Percentiles rank a stretch among this genome's conserved stretches.
Conservation (phyloP, 2,888 invertebrate species). For the Melangyna quadrimaculata region DNA sequence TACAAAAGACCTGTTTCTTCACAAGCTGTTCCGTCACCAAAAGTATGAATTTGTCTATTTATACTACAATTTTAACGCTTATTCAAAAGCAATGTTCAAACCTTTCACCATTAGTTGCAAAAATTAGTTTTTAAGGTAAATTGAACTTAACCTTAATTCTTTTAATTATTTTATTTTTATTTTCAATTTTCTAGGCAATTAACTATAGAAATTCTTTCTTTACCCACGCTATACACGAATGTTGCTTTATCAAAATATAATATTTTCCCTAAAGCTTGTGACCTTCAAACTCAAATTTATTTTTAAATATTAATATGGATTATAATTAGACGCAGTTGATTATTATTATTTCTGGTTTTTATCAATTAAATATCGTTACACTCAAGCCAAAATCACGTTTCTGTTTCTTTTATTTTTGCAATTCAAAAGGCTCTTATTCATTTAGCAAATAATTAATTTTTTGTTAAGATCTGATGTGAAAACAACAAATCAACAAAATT, state of each 20-base stretch:
- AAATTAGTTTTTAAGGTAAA: too few species aligned
- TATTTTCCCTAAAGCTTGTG: neutral
- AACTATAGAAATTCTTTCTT: neutral
- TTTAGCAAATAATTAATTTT: conserved; percentile 10
- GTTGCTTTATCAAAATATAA: neutral
- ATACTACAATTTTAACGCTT: too few species aligned
- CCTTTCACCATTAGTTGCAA: too few species aligned
- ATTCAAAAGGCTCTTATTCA: neutral
- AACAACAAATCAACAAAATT: neutral
- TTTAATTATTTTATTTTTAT: neutral
- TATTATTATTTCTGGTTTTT: conserved; percentile 1
- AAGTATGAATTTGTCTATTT: too few species aligned
- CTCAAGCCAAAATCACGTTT: neutral
- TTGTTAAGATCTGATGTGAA: neutral
- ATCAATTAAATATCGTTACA: neutral
- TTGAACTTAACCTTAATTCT: too few species aligned
- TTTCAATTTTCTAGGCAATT: neutral
- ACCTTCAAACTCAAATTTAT: neutral
- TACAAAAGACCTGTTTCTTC: too few species aligned
- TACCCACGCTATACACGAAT: neutral
- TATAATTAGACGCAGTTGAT: neutral
- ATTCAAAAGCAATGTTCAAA: too few species aligned
- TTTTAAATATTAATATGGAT: neutral
- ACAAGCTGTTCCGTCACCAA: too few species aligned
- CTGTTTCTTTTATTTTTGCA: neutral